phyloP scores from a whole-genome alignment of 2,797 vertebrate genomes.

The Ceryle rudis region DNA sequence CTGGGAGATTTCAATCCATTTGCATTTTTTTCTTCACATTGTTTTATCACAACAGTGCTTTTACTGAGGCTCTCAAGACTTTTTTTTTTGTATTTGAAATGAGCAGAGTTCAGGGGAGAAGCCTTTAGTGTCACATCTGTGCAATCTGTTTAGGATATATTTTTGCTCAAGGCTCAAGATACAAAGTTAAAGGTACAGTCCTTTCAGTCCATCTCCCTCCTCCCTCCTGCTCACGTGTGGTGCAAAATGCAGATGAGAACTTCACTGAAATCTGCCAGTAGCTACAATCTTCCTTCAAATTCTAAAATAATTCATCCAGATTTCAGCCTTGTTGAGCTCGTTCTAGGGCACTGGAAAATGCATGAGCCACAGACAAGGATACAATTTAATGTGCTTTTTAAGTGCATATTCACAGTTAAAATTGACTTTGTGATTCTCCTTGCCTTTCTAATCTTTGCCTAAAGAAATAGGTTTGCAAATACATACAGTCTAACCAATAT shows the following conservation, averaged over 20 bases:
- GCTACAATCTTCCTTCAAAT: background rate
- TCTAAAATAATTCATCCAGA: background rate
- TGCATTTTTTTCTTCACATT: background rate
- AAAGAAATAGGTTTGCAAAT: conserved; percentile 53
- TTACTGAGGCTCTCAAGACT: background rate
- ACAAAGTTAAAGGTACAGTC: background rate
- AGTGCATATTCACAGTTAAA: conserved; percentile 45
- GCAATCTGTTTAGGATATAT: background rate
- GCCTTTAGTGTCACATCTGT: background rate
- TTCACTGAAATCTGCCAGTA: background rate
- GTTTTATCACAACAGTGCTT: background rate
- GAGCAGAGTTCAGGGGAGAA: background rate
- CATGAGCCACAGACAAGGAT: background rate
- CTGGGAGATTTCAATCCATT: background rate
- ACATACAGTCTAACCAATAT: conserved; percentile 6
- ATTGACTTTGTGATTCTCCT: conserved; percentile 54
- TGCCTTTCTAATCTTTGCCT: conserved; percentile 55
- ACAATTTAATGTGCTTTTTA: conserved; percentile 15
- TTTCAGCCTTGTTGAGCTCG: background rate
- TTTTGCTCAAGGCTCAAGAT: background rate
- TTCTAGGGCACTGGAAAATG: background rate
- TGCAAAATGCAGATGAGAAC: background rate
- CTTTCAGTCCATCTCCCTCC: background rate
- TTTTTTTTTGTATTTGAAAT: background rate
- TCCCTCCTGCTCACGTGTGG: background rate